Evolutionary conservation across 2,888 invertebrate genomes (phyloP).

Genomic region (Deroplatys truncata): DNA sequence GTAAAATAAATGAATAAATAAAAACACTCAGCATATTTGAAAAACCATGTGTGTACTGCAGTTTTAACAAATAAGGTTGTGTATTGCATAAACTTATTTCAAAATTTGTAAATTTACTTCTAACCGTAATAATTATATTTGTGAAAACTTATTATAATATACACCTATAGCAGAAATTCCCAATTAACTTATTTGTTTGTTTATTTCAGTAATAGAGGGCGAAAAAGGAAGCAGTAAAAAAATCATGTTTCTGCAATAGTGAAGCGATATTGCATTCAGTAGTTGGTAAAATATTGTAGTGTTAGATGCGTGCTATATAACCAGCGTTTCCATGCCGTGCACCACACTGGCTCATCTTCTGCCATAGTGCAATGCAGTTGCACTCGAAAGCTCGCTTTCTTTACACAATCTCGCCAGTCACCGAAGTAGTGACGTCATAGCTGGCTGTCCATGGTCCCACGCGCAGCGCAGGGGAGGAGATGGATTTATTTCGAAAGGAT

Average conservation of each 20-base stretch:
- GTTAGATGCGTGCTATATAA: neutral
- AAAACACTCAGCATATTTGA: too few species aligned
- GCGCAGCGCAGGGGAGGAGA: conserved; percentile 26
- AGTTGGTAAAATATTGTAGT: neutral
- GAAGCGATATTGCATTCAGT: neutral
- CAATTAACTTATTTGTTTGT: too few species aligned
- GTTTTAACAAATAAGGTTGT: too few species aligned
- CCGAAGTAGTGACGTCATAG: conserved; percentile 26
- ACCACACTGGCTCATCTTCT: neutral
- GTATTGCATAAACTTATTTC: too few species aligned
- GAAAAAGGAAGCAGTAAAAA: neutral
- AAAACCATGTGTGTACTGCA: too few species aligned
- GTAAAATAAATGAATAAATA: too few species aligned
- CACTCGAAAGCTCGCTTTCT: neutral
- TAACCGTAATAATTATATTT: too few species aligned
- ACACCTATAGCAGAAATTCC: too few species aligned
- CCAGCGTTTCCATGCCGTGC: neutral
- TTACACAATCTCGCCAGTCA: conserved; percentile 26
- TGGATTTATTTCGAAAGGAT: conserved; percentile 13
- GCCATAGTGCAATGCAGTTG: neutral
- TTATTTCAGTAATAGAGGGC: neutral
- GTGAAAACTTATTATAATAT: too few species aligned
- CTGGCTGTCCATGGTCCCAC: conserved; percentile 26
- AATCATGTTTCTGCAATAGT: neutral
- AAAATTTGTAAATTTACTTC: too few species aligned